phyloP scores from a whole-genome alignment of 2,888 invertebrate genomes.

The Zhuqinia jingwanae region DNA sequence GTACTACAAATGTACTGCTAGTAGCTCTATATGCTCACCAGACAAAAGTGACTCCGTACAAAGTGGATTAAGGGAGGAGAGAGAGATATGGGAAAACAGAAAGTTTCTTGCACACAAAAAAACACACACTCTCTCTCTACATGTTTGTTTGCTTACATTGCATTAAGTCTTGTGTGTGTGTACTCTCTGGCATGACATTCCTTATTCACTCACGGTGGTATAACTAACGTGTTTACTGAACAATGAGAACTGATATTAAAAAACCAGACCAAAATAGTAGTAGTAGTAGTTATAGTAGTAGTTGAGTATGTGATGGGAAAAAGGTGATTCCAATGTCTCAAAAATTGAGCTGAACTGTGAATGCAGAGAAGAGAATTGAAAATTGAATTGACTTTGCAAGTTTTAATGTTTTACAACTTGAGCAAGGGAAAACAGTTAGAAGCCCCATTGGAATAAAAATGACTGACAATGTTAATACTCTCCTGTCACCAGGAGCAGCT shows the following conservation, averaged over 20 bases:
- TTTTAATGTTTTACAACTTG: constrained; percentile 41
- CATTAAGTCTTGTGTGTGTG: too few species aligned
- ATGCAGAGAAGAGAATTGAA: too few species aligned
- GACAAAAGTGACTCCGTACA: constrained; percentile 18
- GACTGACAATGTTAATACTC: constrained; percentile 20
- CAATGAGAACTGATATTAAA: too few species aligned
- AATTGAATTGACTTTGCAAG: constrained; percentile 27
- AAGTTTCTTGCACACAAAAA: constrained; percentile 3
- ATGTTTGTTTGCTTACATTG: neutral
- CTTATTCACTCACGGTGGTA: too few species aligned
- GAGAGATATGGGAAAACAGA: constrained; percentile 14
- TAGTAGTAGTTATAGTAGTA: too few species aligned
- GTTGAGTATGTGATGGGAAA: neutral
- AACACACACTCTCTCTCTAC: neutral
- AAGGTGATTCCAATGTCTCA: neutral
- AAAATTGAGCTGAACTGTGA: constrained; percentile 11
- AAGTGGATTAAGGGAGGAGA: constrained; percentile 9
- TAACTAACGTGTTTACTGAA: too few species aligned
- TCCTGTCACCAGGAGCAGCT: constrained; percentile 11
- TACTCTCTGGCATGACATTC: too few species aligned
- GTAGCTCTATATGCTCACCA: neutral
- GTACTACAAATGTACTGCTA: neutral
- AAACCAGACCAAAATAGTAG: too few species aligned
- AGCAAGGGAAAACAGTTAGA: constrained; percentile 15
- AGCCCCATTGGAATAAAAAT: constrained; percentile 20